A percentile compares a stretch with the other conserved stretches of the same genome.
Conservation (phyloP, 2,113 vertebrate species). For the Paramormyrops kingsleyae region DNA sequence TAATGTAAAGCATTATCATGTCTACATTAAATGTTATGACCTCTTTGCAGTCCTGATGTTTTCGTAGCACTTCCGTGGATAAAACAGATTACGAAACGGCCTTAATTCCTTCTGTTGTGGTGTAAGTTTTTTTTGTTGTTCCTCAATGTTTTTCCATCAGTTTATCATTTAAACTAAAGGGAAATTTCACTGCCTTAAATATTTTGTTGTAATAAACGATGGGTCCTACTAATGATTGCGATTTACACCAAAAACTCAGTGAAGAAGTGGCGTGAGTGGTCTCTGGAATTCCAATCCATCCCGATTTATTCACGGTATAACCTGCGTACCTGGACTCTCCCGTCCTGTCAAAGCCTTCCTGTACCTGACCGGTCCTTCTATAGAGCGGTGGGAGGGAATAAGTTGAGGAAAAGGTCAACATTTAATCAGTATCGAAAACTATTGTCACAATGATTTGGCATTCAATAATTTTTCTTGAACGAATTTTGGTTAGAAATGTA, state of each 20-base stretch:
- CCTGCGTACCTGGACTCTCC: neutral
- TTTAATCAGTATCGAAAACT: neutral
- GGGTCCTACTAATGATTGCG: neutral
- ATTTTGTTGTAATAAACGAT: neutral
- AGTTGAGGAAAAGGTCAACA: neutral
- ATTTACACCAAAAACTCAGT: constrained; percentile 10
- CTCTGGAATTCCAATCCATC: neutral
- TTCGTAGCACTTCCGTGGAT: neutral
- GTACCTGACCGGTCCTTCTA: neutral
- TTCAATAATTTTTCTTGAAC: neutral
- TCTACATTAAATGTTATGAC: constrained; percentile 52
- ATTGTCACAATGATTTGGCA: neutral
- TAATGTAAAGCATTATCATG: constrained; percentile 39
- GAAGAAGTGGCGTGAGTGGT: neutral
- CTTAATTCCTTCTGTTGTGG: constrained; percentile 2
- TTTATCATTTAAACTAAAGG: neutral
- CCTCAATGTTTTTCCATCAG: neutral
- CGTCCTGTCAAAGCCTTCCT: neutral
- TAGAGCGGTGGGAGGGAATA: neutral
- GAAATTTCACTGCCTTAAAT: constrained; percentile 18
- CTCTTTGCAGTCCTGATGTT: constrained; percentile 25
- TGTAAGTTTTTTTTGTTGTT: neutral
- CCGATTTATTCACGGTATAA: neutral
- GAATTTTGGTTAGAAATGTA: neutral
- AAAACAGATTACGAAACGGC: neutral